Evolutionary conservation across 2,888 invertebrate genomes (phyloP).

Genomic region (Oasisia sp.): DNA sequence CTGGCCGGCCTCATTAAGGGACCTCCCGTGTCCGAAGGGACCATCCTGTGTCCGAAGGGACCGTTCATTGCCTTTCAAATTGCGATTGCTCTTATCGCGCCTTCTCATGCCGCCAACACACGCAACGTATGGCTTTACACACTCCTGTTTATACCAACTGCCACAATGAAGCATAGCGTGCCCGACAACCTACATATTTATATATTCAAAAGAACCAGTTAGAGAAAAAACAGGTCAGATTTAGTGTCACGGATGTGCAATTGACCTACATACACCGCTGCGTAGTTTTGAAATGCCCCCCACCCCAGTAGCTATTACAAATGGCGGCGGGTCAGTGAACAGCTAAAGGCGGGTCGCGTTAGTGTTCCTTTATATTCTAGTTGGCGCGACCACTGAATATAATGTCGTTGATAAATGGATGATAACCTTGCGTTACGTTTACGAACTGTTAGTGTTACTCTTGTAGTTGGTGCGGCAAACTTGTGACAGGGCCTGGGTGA

Average conservation of each 20-base stretch:
- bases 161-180: neutral
- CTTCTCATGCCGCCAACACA: too few relatives aligned
- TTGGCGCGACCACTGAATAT: neutral
- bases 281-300: neutral
- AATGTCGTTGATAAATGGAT: neutral
- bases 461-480: neutral
- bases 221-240: neutral
- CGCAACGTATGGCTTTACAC: too few relatives aligned
- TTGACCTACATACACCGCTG: neutral
- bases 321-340: neutral
- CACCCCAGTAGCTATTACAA: neutral
- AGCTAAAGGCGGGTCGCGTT: neutral
- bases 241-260: neutral
- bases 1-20: too few relatives aligned
- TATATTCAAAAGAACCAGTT: neutral
- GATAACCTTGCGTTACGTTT: neutral
- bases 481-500: neutral
- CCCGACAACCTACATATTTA: neutral
- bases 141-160: neutral
- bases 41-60: too few relatives aligned
- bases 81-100: too few relatives aligned
- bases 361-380: neutral
- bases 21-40: too few relatives aligned
- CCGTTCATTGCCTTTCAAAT: too few relatives aligned
- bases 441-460: neutral